Percentiles rank a stretch among this genome's conserved stretches.
Evolutionary conservation across 2,888 invertebrate genomes (phyloP).

Genomic region (Tetramorium bicarinatum): DNA sequence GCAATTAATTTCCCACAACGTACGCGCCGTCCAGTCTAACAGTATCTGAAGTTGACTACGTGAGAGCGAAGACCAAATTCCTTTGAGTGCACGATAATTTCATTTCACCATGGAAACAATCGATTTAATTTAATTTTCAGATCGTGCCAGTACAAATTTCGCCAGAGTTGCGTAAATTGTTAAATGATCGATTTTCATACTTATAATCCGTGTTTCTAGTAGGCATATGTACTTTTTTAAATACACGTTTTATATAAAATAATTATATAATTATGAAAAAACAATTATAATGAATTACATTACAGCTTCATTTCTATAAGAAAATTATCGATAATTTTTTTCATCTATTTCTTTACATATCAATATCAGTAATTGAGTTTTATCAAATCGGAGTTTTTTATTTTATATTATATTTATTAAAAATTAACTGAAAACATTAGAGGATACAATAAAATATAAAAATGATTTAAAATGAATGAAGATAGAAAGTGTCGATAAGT

Average conservation of each 20-base stretch:
- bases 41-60: constrained; percentile 19
- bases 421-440: neutral
- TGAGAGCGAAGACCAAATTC: constrained; percentile 25
- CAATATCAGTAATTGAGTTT: neutral
- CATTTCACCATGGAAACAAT: constrained; percentile 16
- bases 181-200: neutral
- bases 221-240: neutral
- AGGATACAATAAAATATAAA: neutral
- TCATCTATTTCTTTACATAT: neutral
- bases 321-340: neutral
- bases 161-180: constrained; percentile 6
- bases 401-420: neutral
- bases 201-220: neutral
- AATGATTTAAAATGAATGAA: neutral
- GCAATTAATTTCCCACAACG: constrained; percentile 36
- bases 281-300: neutral
- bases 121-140: constrained; percentile 54
- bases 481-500: neutral
- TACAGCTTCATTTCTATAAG: neutral
- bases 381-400: neutral
- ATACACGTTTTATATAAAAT: neutral
- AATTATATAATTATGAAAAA: too few relatives aligned
- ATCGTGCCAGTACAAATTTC: constrained; percentile 44
- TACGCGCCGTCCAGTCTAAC: constrained; percentile 19
- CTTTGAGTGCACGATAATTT: constrained; percentile 13